Percentiles rank a stretch among this genome's conserved stretches.
phyloP scores from a whole-genome alignment of 1,140 invertebrate genomes.

The Araneus ventricosus region DNA sequence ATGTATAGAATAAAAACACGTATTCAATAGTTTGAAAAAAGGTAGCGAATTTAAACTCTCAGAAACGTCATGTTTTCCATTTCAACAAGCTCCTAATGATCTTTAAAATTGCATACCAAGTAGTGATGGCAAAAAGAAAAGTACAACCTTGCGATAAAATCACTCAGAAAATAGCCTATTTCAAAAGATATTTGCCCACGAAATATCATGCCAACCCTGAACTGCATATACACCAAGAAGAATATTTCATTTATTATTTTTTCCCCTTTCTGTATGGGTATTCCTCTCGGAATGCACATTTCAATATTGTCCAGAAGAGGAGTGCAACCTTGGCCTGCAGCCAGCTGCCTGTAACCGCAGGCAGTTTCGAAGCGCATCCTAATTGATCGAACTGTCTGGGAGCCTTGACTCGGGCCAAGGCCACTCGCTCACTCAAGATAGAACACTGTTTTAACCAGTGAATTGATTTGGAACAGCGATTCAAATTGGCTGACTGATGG shows the following conservation, averaged over 20 bases:
- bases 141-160: neutral
- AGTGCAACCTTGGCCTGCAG: slow-evolving; percentile 61
- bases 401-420: slow-evolving; percentile 58
- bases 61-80: too few relatives aligned
- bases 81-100: too few relatives aligned
- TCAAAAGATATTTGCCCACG: slow-evolving; percentile 31
- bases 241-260: neutral
- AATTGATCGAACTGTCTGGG: slow-evolving; percentile 65
- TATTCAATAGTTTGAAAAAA: too few relatives aligned
- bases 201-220: slow-evolving; percentile 61
- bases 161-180: neutral
- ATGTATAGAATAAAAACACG: too few relatives aligned
- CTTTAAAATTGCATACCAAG: too few relatives aligned
- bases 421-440: neutral
- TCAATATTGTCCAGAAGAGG: slow-evolving; percentile 38
- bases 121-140: neutral
- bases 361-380: slow-evolving; percentile 60
- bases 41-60: too few relatives aligned
- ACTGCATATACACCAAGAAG: neutral
- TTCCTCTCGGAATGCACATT: neutral
- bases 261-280: neutral
- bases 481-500: neutral
- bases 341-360: slow-evolving; percentile 41
- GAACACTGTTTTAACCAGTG: neutral
- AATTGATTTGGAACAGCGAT: slow-evolving; percentile 37